These are phyloP conservation scores for Leptinotarsa defecta DNA, from an alignment of 1,140 invertebrate species.

Conservation along the genomic window DNA sequence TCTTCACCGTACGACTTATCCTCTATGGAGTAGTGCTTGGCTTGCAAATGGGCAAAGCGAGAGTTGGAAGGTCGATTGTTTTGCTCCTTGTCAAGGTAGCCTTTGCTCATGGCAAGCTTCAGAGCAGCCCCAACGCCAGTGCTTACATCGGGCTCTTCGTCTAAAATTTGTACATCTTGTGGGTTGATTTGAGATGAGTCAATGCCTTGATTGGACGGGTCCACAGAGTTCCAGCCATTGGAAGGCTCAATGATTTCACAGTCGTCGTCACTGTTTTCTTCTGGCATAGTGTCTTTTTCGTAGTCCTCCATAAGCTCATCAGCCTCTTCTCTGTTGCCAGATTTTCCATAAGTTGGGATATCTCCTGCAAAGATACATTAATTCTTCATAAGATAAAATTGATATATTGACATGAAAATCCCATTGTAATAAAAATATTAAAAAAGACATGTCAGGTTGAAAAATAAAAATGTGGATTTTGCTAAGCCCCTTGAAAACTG, in stretches of 20 bases:
- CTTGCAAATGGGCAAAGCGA: conserved; percentile 79
- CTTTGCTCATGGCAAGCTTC: conserved; percentile 92
- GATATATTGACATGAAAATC: not conserved
- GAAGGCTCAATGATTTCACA: conserved; percentile 50
- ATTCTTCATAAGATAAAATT: not conserved
- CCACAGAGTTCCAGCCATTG: conserved; percentile 59
- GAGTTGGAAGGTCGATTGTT: conserved; percentile 72
- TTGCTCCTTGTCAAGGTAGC: conserved; percentile 87
- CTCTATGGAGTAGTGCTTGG: conserved; percentile 95
- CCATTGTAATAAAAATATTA: no score
- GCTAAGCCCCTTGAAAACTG: no score
- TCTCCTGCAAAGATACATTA: conserved; percentile 62
- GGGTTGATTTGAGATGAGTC: conserved; percentile 41
- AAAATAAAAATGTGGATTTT: no score
- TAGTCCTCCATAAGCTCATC: conserved; percentile 74
- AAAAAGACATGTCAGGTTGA: no score
- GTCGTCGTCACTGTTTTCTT: conserved; percentile 49
- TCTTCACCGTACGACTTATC: conserved; percentile 87
- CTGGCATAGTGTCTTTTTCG: conserved; percentile 45
- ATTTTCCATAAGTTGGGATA: conserved; percentile 89
- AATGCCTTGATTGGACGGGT: conserved; percentile 50
- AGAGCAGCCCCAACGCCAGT: conserved; percentile 91
- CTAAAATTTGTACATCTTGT: conserved; percentile 77
- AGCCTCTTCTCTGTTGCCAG: conserved; percentile 85
- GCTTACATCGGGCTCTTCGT: conserved; percentile 94